phyloP scores from a whole-genome alignment of 2,888 invertebrate species.

The Thumatha senex region DNA sequence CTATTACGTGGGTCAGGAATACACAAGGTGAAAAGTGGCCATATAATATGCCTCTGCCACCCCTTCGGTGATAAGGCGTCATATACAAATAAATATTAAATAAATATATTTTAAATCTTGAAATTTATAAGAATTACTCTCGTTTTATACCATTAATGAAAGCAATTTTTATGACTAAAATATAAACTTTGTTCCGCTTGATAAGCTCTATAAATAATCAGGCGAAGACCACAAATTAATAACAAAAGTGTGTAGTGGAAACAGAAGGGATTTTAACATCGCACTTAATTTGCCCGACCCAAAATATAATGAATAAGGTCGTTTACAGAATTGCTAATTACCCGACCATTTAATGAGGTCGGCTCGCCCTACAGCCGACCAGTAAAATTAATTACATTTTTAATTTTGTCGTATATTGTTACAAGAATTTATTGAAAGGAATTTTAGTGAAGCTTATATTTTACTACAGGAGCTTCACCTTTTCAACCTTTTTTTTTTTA shows the following conservation, averaged over 20 bases:
- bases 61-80: too few relatives aligned
- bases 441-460: constrained; percentile 24
- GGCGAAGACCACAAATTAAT: not conserved
- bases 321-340: constrained; percentile 79
- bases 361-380: constrained; percentile 48
- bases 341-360: constrained; percentile 74
- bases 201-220: not conserved
- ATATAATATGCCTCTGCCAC: too few relatives aligned
- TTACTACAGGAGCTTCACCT: constrained; percentile 8
- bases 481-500: constrained; percentile 2
- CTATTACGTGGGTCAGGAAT: too few relatives aligned
- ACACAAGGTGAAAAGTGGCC: too few relatives aligned
- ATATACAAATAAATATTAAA: too few relatives aligned
- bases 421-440: constrained; percentile 30
- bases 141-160: too few relatives aligned
- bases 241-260: constrained; percentile 16
- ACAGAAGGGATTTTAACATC: constrained; percentile 32
- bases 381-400: constrained; percentile 70
- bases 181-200: too few relatives aligned
- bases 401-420: constrained; percentile 54
- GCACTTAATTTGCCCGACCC: constrained; percentile 52
- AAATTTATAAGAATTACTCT: too few relatives aligned
- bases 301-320: constrained; percentile 71
- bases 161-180: too few relatives aligned
- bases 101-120: too few relatives aligned